phyloP scores from a whole-genome alignment of 1,140 invertebrate species.

The Magallana gigas region DNA sequence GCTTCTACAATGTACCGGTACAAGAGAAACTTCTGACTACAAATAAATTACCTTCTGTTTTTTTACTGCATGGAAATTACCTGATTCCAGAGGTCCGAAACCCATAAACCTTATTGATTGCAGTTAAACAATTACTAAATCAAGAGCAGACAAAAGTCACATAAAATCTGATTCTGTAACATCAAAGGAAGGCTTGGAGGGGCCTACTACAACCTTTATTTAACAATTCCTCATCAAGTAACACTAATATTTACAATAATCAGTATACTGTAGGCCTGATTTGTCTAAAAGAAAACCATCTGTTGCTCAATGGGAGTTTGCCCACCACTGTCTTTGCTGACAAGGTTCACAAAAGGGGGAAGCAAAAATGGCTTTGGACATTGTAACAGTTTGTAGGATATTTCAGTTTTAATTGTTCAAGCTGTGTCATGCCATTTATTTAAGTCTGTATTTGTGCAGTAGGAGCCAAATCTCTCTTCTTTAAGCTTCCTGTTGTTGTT shows the following conservation, averaged over 20 bases:
- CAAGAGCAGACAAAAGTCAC: not conserved
- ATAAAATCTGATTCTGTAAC: slow-evolving; percentile 13
- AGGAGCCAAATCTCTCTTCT: too few species aligned
- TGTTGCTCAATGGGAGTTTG: slow-evolving; percentile 11
- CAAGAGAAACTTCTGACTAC: not conserved
- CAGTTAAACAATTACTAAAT: not conserved
- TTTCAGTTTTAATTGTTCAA: too few species aligned
- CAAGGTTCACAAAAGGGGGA: slow-evolving; percentile 22
- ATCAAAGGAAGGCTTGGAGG: not conserved
- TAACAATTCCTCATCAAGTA: slow-evolving; percentile 31
- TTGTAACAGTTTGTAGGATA: slow-evolving; percentile 15
- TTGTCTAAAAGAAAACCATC: slow-evolving; percentile 34
- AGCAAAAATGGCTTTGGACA: not conserved
- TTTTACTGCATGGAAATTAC: not conserved
- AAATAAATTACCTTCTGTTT: not conserved
- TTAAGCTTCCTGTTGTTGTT: too few species aligned
- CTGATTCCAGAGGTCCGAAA: not conserved
- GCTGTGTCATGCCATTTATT: too few species aligned
- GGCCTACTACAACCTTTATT: not conserved
- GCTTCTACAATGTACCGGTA: not conserved
- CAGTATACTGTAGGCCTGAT: not conserved
- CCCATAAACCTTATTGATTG: slow-evolving; percentile 18
- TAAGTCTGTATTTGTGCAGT: too few species aligned
- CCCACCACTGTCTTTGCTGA: slow-evolving; percentile 19
- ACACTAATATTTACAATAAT: slow-evolving; percentile 37